Percentiles rank a stretch among this genome's conserved stretches.
These are phyloP conservation scores for Podotricha telesiphe DNA, from an alignment of 2,888 invertebrate genomes.

Conservation along the genomic window DNA sequence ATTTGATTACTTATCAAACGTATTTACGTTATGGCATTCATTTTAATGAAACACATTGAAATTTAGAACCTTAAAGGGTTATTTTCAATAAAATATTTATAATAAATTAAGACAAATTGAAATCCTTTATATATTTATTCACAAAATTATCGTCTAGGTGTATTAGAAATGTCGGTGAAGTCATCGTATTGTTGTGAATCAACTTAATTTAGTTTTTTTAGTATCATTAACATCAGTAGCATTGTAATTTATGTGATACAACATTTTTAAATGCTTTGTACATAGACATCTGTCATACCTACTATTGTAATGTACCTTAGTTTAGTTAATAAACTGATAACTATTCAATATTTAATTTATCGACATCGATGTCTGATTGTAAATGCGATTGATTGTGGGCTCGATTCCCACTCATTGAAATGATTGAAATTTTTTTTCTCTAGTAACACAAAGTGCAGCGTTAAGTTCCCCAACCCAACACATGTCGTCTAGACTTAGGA, in stretches of 20 bases:
- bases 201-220: slow-evolving; percentile 34
- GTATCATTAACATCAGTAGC: slow-evolving; percentile 21
- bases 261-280: background rate
- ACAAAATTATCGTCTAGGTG: too few species aligned
- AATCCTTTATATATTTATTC: background rate
- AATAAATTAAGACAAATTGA: background rate
- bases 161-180: slow-evolving; percentile 56
- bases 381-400: too few species aligned
- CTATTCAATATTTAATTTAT: background rate
- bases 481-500: too few species aligned
- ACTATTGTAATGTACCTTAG: background rate
- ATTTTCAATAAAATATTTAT: too few species aligned
- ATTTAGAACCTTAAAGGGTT: too few species aligned
- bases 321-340: too few species aligned
- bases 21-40: background rate
- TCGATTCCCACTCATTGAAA: too few species aligned
- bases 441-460: too few species aligned
- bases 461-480: too few species aligned
- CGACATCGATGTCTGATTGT: too few species aligned
- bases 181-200: slow-evolving; percentile 37
- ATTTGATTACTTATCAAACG: background rate
- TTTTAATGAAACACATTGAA: background rate
- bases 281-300: background rate
- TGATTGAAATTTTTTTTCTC: too few species aligned
- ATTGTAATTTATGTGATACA: background rate